Conservation (phyloP, 2,113 vertebrate genomes). For the Istiophorus platypterus region DNA sequence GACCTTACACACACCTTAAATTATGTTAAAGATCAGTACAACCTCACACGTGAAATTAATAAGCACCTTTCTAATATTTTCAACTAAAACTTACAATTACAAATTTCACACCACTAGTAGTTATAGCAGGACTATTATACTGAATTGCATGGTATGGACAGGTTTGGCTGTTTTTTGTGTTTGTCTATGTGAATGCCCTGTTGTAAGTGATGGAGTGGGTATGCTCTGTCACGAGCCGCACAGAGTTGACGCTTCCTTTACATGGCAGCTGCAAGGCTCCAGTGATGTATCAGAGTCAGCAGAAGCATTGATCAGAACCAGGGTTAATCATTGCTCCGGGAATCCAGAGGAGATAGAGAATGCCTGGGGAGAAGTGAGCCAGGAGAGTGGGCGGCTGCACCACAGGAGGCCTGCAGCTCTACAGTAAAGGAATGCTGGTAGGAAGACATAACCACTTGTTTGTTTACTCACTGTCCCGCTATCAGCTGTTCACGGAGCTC, state of each 20-base stretch:
- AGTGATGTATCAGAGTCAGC: constrained; percentile 87
- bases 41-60: background rate
- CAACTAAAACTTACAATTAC: background rate
- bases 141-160: background rate
- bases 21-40: background rate
- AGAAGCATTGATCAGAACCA: constrained; percentile 85
- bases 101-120: constrained; percentile 1
- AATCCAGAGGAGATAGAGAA: constrained; percentile 74
- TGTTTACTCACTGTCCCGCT: constrained; percentile 32
- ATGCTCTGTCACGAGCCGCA: constrained; percentile 75
- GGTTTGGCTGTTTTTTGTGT: constrained; percentile 1
- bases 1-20: background rate
- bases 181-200: constrained; percentile 22
- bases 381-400: constrained; percentile 72
- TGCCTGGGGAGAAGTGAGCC: constrained; percentile 73
- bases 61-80: background rate
- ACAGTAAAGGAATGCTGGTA: constrained; percentile 65
- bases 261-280: constrained; percentile 85
- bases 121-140: background rate
- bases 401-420: constrained; percentile 58
- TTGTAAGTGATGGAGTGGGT: constrained; percentile 80
- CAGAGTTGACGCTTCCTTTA: constrained; percentile 86
- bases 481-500: constrained; percentile 8
- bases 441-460: constrained; percentile 29
- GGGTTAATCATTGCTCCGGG: constrained; percentile 87